Percentiles rank a stretch among this genome's conserved stretches.
These are phyloP conservation scores for Pluvianellus socialis DNA, from an alignment of 2,113 vertebrate species.

Conservation along the genomic window DNA sequence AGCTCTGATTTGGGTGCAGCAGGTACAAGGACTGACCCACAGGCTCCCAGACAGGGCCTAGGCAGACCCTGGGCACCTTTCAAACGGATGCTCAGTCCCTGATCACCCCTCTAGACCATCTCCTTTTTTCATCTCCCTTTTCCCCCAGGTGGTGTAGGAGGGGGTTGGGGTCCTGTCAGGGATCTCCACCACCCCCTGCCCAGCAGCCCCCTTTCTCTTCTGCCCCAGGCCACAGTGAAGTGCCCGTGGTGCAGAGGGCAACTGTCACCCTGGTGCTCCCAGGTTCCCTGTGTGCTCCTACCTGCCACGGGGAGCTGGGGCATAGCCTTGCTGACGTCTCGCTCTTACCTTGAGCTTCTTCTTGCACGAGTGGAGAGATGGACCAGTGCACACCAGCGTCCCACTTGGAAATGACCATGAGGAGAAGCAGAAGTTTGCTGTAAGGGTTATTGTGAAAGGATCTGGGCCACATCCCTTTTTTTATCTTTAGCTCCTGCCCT, in stretches of 20 bases:
- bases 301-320: background rate
- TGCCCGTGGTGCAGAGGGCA: background rate
- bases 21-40: fast-evolving
- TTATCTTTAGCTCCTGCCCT: background rate
- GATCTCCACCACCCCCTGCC: background rate
- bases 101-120: background rate
- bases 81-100: background rate
- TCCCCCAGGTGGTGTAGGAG: background rate
- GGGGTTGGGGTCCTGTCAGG: background rate
- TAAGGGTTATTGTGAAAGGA: background rate
- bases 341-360: slow-evolving; percentile 9
- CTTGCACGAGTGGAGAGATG: background rate
- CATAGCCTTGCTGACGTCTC: background rate
- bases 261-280: background rate
- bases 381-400: background rate
- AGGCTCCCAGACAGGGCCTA: background rate
- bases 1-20: fast-evolving
- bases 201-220: background rate
- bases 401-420: background rate
- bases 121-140: background rate
- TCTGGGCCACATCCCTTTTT: slow-evolving; percentile 37
- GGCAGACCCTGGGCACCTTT: background rate
- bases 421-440: slow-evolving; percentile 11
- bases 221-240: background rate
- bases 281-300: fast-evolving